Percentiles rank a stretch among this genome's conserved stretches.
Conservation (phyloP, 2,113 vertebrate species). For the Oreochromis aureus region DNA sequence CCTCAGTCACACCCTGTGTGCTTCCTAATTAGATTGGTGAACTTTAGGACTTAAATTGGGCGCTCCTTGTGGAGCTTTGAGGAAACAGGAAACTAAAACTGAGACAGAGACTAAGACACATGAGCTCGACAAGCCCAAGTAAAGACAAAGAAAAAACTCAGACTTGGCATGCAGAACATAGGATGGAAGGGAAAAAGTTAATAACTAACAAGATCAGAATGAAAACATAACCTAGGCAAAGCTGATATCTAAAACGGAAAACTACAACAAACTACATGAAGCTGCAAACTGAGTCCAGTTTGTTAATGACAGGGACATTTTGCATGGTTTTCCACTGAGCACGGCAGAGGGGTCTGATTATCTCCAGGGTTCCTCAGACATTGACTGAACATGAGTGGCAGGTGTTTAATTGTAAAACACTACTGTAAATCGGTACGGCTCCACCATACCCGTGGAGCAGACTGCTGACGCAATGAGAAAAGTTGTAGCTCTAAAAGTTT, state of each 20-base stretch:
- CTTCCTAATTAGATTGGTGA: background rate
- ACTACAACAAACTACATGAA: background rate
- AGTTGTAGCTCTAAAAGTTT: background rate
- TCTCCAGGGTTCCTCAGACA: background rate
- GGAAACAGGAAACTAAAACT: background rate
- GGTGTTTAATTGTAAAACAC: background rate
- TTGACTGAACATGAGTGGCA: background rate
- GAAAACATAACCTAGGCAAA: background rate
- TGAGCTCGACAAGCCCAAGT: background rate
- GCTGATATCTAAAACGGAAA: background rate
- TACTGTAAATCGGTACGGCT: background rate
- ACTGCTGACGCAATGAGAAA: background rate
- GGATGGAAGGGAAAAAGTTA: rapidly evolving
- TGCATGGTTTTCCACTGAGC: background rate
- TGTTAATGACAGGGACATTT: background rate
- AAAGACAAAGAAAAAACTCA: background rate
- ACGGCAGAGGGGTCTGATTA: background rate
- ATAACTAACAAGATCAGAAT: background rate
- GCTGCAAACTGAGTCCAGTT: background rate
- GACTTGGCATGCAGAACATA: rapidly evolving
- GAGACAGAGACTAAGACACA: background rate
- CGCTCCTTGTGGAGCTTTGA: background rate
- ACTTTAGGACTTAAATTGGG: background rate
- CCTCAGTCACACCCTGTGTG: background rate
- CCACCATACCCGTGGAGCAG: too few species aligned